phyloP scores from a whole-genome alignment of 2,888 invertebrate species.

The Phengaris alcon region DNA sequence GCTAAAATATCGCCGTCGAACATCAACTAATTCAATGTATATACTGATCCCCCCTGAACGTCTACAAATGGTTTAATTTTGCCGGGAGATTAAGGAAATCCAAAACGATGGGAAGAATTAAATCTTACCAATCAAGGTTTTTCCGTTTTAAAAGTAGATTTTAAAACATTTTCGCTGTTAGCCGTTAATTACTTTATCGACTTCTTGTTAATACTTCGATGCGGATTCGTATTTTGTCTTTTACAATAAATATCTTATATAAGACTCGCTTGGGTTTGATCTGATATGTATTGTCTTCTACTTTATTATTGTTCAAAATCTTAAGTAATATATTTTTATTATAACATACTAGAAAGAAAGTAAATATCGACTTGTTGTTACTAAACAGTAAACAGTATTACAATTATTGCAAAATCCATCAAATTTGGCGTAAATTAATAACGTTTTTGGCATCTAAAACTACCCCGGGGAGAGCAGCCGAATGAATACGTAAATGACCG shows the following conservation, averaged over 20 bases:
- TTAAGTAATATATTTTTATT: no score
- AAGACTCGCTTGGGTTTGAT: neutral
- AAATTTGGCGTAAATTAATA: no score
- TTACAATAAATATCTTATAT: neutral
- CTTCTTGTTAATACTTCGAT: neutral
- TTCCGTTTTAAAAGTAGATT: conserved; percentile 15
- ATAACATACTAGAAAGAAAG: no score
- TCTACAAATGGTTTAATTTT: conserved; percentile 71
- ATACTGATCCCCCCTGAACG: conserved; percentile 66
- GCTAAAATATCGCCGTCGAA: conserved; percentile 72
- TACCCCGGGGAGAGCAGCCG: no score
- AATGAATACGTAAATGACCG: no score
- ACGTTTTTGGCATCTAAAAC: no score
- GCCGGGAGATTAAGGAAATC: conserved; percentile 54
- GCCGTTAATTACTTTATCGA: conserved; percentile 27
- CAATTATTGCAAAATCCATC: no score
- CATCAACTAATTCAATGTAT: conserved; percentile 73
- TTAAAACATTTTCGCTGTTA: conserved; percentile 22
- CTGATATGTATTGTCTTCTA: neutral
- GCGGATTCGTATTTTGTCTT: conserved; percentile 11
- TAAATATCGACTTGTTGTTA: no score
- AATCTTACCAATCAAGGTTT: conserved; percentile 13
- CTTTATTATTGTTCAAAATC: no score
- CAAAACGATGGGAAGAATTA: conserved; percentile 44
- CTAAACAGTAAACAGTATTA: no score